Evolutionary conservation across 2,888 invertebrate species (phyloP).

Genomic region (Parelbella ahira): DNA sequence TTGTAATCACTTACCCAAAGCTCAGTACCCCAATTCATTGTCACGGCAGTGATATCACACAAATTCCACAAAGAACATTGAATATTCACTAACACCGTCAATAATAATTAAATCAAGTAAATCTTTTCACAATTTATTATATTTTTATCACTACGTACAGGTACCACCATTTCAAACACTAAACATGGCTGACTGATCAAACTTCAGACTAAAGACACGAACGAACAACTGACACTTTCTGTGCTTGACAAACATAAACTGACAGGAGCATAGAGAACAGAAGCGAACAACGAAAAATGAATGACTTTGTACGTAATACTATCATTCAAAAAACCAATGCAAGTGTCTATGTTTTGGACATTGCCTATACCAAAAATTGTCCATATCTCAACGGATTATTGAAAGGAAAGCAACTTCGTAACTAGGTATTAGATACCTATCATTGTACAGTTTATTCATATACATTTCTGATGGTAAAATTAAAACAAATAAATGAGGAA

Average conservation of each 20-base stretch:
- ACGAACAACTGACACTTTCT: slow-evolving; percentile 37
- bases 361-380: too few species aligned
- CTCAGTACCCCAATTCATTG: slow-evolving; percentile 85
- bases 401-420: too few species aligned
- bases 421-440: too few species aligned
- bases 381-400: too few species aligned
- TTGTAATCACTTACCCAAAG: slow-evolving; percentile 81
- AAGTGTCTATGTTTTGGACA: too few species aligned
- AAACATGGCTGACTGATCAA: slow-evolving; percentile 72
- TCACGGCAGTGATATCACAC: slow-evolving; percentile 62
- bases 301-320: too few species aligned
- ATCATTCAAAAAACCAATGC: too few species aligned
- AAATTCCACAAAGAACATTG: slow-evolving; percentile 75
- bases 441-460: too few species aligned
- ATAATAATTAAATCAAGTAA: slow-evolving; percentile 44
- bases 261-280: too few species aligned
- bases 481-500: too few species aligned
- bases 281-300: too few species aligned
- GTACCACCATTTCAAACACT: slow-evolving; percentile 73
- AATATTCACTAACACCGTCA: slow-evolving; percentile 63
- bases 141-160: slow-evolving; percentile 57
- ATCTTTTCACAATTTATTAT: slow-evolving; percentile 53
- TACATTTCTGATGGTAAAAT: too few species aligned
- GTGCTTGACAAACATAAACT: slow-evolving; percentile 26
- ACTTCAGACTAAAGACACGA: slow-evolving; percentile 34